These are phyloP conservation scores for Zophobas morio DNA, from an alignment of 1,140 invertebrate genomes.

Conservation along the genomic window DNA sequence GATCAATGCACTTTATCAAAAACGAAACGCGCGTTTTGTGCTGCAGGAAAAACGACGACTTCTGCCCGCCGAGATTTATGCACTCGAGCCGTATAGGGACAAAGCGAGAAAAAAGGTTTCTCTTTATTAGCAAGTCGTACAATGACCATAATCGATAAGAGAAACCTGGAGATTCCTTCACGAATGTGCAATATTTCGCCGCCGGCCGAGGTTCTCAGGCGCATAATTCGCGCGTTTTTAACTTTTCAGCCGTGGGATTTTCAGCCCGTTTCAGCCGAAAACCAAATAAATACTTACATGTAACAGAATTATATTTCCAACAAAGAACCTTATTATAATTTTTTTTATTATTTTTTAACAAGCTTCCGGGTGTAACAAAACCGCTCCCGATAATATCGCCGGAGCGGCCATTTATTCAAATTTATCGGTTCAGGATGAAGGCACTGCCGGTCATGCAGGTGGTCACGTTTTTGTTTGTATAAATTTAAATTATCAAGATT, in stretches of 20 bases:
- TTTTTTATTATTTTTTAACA: background rate
- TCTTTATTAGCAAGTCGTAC: conserved; percentile 29
- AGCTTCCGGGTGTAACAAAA: background rate
- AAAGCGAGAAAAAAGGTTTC: conserved; percentile 21
- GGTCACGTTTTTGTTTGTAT: conserved; percentile 11
- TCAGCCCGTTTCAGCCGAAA: background rate
- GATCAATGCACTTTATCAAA: conserved; percentile 49
- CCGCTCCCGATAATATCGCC: background rate
- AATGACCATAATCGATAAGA: conserved; percentile 33
- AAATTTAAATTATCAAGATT: conserved; percentile 18
- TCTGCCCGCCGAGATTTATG: background rate
- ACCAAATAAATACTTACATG: background rate
- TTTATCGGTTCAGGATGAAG: conserved; percentile 11
- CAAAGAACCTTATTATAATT: too few species aligned
- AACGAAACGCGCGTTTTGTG: background rate
- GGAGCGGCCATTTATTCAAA: background rate
- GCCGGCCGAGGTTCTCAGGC: too few species aligned
- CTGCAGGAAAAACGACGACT: background rate
- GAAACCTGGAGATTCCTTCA: conserved; percentile 32
- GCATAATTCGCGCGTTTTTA: background rate
- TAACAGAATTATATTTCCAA: too few species aligned
- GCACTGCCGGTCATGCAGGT: conserved; percentile 22
- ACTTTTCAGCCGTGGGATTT: background rate
- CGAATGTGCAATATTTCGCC: conserved; percentile 14
- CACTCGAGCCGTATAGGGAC: background rate